Base-by-base conservation (phyloP, 2,888 invertebrate species). In the Euclidia mi region DNA sequence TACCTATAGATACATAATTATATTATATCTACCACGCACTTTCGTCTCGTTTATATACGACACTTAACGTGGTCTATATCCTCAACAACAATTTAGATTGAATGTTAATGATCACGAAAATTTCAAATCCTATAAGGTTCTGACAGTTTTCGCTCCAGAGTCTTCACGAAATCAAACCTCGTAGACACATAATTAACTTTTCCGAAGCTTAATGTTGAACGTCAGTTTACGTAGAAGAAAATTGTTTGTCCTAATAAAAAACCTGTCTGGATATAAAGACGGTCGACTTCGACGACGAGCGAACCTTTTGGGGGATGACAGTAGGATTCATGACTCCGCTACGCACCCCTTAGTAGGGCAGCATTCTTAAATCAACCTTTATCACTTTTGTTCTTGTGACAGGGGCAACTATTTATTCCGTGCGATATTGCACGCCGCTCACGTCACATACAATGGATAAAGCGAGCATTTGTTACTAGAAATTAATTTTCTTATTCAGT, bases 281-380 rank as follows among this genome's bases (percentile, higher is more conserved):
- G 32, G 15, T 15, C 12, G 29, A 40, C 12, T 20, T n/a, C n/a
- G n/a, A n/a, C n/a, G n/a, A n/a, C n/a, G 20, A 35, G 18, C 10
- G 29, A 17, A 43, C 29, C 29, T 43, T 37, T 15, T 17, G 12
- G 10, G 9, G 20, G 37, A 43, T 31, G 43, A 43, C 50, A 50
- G 50, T 3, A 50, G 4, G 35, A 50, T 43, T 50, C 29, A 42
- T 20, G 37, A 14, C 29, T 43, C 17, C 15, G 15, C 25, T 29
- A 31, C 43, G 50, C 37, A 12, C 32, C 25, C 28, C 43, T 14
- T 29, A 10, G 28, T 11, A 42, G 28, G n/a, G 29, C 15, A 15
- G 34, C 17, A 42, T 50, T 50, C 37, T 37, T 50, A 50, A 43
- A 49, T 49, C 41, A 34, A 50, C 50, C 50, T 43, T 50, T 50